Evolutionary conservation across 2,888 invertebrate species (phyloP).

Genomic region (Mellilla xanthometata): DNA sequence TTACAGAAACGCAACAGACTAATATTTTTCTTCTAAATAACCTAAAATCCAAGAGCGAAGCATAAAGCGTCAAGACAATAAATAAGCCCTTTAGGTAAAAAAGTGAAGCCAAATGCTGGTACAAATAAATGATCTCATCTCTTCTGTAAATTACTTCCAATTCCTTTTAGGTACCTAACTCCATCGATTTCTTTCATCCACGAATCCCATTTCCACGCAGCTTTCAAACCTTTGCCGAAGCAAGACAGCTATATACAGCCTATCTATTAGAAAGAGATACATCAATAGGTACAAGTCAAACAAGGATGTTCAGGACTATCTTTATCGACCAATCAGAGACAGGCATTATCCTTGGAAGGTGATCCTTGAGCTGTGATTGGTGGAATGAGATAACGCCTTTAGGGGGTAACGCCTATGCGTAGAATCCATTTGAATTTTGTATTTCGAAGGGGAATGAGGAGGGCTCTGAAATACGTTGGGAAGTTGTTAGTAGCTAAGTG

Average conservation of each 20-base stretch:
- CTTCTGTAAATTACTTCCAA: no score
- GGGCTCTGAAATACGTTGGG: conserved; percentile 1
- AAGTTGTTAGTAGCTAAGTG: no score
- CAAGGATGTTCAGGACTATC: conserved; percentile 64
- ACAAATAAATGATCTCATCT: no score
- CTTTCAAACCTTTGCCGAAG: conserved; percentile 22
- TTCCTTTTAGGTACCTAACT: no score
- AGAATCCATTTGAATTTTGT: conserved; percentile 70
- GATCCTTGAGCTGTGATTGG: conserved; percentile 71
- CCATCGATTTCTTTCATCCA: no score
- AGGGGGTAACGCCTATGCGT: conserved; percentile 57
- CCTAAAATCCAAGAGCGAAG: no score
- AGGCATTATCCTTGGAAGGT: conserved; percentile 67
- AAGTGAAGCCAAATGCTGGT: no score
- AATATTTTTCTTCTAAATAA: no score
- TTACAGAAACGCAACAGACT: no score
- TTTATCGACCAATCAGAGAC: conserved; percentile 58
- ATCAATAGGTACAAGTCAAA: conserved; percentile 24
- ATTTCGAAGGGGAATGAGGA: conserved; percentile 53
- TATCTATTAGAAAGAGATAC: conserved; percentile 51
- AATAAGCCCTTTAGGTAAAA: no score
- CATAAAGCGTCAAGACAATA: no score
- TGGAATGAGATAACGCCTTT: conserved; percentile 65
- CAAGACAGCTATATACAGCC: conserved; percentile 34
- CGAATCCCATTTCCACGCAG: no score